These are phyloP conservation scores for Heteromormyrus szaboi DNA, from an alignment of 2,797 vertebrate genomes.

Conservation along the genomic window DNA sequence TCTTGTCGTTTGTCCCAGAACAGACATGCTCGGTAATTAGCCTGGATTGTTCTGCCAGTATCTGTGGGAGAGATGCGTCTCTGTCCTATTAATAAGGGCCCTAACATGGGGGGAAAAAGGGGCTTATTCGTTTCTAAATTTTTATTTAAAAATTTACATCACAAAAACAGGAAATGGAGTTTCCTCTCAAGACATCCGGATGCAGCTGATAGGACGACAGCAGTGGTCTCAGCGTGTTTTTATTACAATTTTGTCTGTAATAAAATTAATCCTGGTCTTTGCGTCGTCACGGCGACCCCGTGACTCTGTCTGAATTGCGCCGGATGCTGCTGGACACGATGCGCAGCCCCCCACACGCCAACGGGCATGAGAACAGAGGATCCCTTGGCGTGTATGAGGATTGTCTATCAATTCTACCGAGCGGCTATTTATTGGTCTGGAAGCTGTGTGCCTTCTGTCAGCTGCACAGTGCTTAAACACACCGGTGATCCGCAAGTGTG, in stretches of 20 bases:
- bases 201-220: not conserved
- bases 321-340: not conserved
- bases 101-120: not conserved
- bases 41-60: not conserved
- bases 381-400: not conserved
- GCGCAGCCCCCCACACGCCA: not conserved
- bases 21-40: not conserved
- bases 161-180: not conserved
- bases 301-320: not conserved
- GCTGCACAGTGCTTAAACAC: not conserved
- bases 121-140: not conserved
- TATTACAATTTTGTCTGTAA: not conserved
- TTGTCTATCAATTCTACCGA: not conserved
- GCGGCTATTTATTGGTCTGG: not conserved
- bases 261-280: not conserved
- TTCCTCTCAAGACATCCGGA: not conserved
- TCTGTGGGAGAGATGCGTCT: not conserved
- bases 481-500: not conserved
- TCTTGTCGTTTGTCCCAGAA: not conserved
- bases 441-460: not conserved
- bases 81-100: constrained; percentile 19
- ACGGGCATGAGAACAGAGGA: not conserved
- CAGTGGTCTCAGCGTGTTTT: not conserved
- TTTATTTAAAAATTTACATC: not conserved
- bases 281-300: not conserved